Percentiles rank a stretch among this genome's conserved stretches.
Conservation (phyloP, 2,113 vertebrate species). For the Nannospalax galili region DNA sequence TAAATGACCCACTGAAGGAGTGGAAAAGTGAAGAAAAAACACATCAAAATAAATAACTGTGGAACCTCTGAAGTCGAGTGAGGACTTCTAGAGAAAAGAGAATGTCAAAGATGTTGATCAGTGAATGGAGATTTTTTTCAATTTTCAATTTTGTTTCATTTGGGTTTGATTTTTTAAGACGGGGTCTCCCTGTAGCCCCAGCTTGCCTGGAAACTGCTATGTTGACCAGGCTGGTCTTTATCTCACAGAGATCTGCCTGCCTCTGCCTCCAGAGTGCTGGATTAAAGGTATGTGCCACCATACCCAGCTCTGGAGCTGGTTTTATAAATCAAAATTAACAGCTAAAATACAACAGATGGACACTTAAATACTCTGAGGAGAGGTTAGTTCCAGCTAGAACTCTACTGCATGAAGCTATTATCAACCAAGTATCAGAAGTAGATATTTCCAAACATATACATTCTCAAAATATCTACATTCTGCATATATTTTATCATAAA, state of each 20-base stretch:
- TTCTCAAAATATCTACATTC: not conserved
- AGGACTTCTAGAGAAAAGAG: not conserved
- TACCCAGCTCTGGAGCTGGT: not conserved
- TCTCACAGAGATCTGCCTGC: too few relatives aligned
- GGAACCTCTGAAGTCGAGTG: constrained; percentile 45
- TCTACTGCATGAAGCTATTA: not conserved
- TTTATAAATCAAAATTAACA: not conserved
- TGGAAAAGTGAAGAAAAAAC: not conserved
- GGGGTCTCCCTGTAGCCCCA: too few relatives aligned
- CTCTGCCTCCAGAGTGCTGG: too few relatives aligned
- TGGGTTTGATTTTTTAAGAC: too few relatives aligned
- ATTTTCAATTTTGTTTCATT: too few relatives aligned
- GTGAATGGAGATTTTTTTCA: too few relatives aligned
- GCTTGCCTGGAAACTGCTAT: too few relatives aligned
- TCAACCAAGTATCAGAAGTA: not conserved
- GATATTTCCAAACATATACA: not conserved
- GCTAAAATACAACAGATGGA: not conserved
- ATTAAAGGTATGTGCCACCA: too few relatives aligned
- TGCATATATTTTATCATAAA: not conserved
- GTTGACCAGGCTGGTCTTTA: too few relatives aligned
- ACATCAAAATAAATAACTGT: not conserved
- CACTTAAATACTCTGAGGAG: not conserved
- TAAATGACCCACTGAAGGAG: not conserved
- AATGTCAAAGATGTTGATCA: not conserved
- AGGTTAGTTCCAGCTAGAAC: not conserved